Conservation (phyloP, 2,888 invertebrate genomes). For the Euproctis similis region DNA sequence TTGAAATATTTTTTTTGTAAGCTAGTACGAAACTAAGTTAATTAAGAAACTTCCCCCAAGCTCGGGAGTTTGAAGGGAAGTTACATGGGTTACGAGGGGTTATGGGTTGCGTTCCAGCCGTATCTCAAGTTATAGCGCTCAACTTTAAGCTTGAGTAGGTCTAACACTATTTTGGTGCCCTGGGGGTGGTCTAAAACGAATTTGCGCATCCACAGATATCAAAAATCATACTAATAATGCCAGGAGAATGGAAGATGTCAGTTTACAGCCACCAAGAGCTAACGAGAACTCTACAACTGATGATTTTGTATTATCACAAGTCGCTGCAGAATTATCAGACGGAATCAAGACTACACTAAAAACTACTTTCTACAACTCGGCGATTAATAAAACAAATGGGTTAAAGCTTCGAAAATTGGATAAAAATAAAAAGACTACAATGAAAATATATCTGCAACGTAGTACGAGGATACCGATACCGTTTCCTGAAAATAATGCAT, state of each 20-base stretch:
- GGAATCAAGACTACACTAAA: slow-evolving; percentile 17
- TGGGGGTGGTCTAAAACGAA: too few species aligned
- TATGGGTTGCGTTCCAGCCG: too few species aligned
- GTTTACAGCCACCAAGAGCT: slow-evolving; percentile 1
- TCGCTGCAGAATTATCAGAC: slow-evolving; percentile 24
- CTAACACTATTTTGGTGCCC: too few species aligned
- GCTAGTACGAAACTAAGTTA: too few species aligned
- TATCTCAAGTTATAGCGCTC: too few species aligned
- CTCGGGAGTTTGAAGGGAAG: too few species aligned
- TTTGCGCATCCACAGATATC: not conserved
- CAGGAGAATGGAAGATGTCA: not conserved
- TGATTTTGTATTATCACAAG: slow-evolving; percentile 13
- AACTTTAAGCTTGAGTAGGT: too few species aligned
- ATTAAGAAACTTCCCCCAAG: too few species aligned
- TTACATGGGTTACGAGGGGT: too few species aligned
- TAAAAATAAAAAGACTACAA: slow-evolving; percentile 19
- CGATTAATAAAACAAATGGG: not conserved
- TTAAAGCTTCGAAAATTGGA: too few species aligned
- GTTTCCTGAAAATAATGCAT: slow-evolving; percentile 43
- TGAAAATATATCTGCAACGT: slow-evolving; percentile 33
- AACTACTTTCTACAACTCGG: too few species aligned
- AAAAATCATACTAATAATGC: not conserved
- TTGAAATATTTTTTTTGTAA: too few species aligned
- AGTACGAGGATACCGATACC: slow-evolving; percentile 41
- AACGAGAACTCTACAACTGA: slow-evolving; percentile 1